Percentiles rank a stretch among this genome's conserved stretches.
phyloP scores from a whole-genome alignment of 2,888 invertebrate species.

The Punctoribates punctum region DNA sequence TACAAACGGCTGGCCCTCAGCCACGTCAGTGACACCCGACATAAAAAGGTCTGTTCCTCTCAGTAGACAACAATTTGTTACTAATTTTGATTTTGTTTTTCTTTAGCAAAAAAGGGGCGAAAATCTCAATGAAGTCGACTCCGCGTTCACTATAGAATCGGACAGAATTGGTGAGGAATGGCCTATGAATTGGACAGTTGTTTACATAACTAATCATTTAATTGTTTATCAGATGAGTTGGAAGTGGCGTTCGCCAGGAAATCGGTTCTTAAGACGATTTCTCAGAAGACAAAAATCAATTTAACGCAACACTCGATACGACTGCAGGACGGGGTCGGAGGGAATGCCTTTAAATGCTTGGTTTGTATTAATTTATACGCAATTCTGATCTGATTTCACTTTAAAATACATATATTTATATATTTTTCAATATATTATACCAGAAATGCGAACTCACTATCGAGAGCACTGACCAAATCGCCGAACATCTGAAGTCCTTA shows the following conservation, averaged over 20 bases:
- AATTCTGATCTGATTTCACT: not conserved
- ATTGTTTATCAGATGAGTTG: constrained; percentile 3
- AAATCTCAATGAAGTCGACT: not conserved
- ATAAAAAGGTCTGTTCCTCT: not conserved
- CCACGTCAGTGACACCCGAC: not conserved
- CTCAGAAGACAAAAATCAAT: not conserved
- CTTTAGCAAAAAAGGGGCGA: not conserved
- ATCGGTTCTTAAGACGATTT: not conserved
- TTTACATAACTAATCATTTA: not conserved
- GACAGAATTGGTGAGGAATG: not conserved
- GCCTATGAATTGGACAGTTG: not conserved
- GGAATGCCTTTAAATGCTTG: not conserved
- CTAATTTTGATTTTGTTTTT: not conserved
- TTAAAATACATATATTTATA: not conserved
- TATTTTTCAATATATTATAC: not conserved
- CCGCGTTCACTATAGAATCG: not conserved
- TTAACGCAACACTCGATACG: not conserved
- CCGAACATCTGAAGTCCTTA: not conserved
- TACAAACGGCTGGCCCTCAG: not conserved
- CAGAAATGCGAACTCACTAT: not conserved
- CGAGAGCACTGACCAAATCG: not conserved
- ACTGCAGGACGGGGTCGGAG: not conserved
- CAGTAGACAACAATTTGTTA: not conserved
- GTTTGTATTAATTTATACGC: not conserved
- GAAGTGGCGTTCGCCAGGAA: not conserved